Percentiles rank a stretch among this genome's conserved stretches.
These are phyloP conservation scores for Calameuta idolon DNA, from an alignment of 2,888 invertebrate genomes.

Conservation along the genomic window DNA sequence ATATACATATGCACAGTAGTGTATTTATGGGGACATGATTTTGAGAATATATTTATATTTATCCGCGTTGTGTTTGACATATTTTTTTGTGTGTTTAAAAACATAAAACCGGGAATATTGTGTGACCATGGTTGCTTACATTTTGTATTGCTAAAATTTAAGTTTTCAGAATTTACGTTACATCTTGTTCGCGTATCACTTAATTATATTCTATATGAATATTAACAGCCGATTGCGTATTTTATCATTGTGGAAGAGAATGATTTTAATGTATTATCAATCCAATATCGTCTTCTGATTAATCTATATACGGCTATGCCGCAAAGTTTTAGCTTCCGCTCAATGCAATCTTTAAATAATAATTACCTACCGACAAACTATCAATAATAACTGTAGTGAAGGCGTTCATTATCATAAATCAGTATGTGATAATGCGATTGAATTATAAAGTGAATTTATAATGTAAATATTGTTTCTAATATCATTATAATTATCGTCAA, in stretches of 20 bases:
- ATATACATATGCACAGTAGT: not conserved
- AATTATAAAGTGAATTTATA: constrained; percentile 2
- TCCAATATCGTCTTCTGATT: not conserved
- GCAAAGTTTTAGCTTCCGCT: not conserved
- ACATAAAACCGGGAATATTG: not conserved
- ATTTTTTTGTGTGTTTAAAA: not conserved
- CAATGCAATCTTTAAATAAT: not conserved
- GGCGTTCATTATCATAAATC: not conserved
- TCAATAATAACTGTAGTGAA: not conserved
- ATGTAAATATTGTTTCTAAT: not conserved
- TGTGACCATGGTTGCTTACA: not conserved
- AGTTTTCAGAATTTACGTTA: too few relatives aligned
- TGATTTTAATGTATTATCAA: not conserved
- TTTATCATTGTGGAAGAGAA: not conserved
- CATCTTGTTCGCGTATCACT: not conserved
- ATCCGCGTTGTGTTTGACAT: not conserved
- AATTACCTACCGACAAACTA: not conserved
- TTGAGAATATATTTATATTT: not conserved
- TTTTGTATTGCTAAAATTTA: not conserved
- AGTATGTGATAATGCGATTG: not conserved
- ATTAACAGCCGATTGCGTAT: not conserved
- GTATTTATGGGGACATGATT: not conserved
- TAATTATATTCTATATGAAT: not conserved
- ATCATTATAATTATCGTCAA: not conserved
- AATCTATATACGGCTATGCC: not conserved